phyloP scores from a whole-genome alignment of 2,113 vertebrate genomes.

The Ursus arctos region DNA sequence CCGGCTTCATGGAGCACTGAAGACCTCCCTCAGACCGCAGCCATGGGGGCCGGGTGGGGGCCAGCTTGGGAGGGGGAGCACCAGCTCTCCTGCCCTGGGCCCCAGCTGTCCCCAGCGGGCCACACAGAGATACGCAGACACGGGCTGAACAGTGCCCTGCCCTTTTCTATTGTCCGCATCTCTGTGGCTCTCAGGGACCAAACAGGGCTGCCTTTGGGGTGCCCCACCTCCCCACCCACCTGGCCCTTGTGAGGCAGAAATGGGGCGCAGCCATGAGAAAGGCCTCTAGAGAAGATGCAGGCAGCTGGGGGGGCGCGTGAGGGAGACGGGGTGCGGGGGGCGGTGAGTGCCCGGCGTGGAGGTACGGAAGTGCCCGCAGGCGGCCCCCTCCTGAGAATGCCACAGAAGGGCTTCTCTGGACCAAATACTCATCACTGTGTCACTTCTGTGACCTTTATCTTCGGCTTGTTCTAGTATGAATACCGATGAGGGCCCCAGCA shows the following conservation, averaged over 20 bases:
- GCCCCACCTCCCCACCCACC: background rate
- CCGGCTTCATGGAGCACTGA: fast-evolving
- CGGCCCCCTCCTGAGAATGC: fast-evolving
- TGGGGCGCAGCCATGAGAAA: fast-evolving
- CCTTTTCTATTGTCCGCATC: background rate
- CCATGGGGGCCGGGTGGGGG: fast-evolving
- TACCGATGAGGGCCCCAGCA: background rate
- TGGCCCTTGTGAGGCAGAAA: background rate
- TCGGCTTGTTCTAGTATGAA: background rate
- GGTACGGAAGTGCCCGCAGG: fast-evolving
- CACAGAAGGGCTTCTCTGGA: background rate
- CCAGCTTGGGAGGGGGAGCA: fast-evolving
- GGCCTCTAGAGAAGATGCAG: too few species aligned
- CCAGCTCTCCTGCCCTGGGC: background rate
- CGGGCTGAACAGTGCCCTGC: fast-evolving
- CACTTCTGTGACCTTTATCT: background rate
- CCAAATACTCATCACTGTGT: background rate
- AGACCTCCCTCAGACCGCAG: background rate
- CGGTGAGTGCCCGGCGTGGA: background rate
- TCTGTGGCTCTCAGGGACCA: background rate
- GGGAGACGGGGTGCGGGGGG: background rate
- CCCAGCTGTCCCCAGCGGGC: background rate
- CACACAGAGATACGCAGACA: fast-evolving
- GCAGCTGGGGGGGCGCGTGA: background rate
- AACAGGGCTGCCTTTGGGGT: background rate